Evolutionary conservation across 2,113 vertebrate species (phyloP), one percentile per base, ranked within the genome.

Genomic region (Lepisosteus osseus): DNA sequence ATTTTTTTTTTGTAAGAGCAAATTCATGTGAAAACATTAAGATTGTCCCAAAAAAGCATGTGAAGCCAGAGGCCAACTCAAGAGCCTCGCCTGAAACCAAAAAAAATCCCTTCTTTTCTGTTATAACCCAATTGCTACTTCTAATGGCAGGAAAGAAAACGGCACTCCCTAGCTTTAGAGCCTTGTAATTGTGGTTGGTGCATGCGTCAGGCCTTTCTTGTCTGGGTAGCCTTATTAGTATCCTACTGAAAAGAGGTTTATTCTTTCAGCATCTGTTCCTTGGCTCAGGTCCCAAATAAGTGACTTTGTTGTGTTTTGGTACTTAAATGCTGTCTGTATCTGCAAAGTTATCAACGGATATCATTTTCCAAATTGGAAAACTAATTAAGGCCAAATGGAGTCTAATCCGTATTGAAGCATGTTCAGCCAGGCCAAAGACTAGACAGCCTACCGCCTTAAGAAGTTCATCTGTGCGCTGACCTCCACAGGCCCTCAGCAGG

Each of bases 281-380:
- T 29, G 17, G 15, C 43, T 42, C 54, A 54, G 66, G 42, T 66
- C 68, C 42, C 42, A 42, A 54, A 43, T n/a, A 44, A 12, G 62
- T 51, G 54, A 41, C 44, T 73, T 56, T 67, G 72, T 67, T 73
- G 54, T 73, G 73, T 29, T 68, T 70, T 40, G 47, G 62, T 54
- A 7, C 12, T 70, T 65, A 65, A 44, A 47, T 67, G n/a, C 29
- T 45, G 54, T 57, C 62, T 61, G 57, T 66, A 70, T 70, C 73
- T 57, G 61, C 62, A 51, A n/a, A 54, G 57, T 75, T 17, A 69
- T 75, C 62, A 67, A 64, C 54, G 68, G 73, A 70, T 74, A 74
- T 69, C 67, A 64, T 74, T 74, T 74, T 47, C 29, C 44, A 62
- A 74, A 74, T 74, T 64, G 55, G 68, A 68, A 74, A 74, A 65